These are phyloP conservation scores for Anas capensis DNA, from an alignment of 2,797 vertebrate species.

Conservation along the genomic window DNA sequence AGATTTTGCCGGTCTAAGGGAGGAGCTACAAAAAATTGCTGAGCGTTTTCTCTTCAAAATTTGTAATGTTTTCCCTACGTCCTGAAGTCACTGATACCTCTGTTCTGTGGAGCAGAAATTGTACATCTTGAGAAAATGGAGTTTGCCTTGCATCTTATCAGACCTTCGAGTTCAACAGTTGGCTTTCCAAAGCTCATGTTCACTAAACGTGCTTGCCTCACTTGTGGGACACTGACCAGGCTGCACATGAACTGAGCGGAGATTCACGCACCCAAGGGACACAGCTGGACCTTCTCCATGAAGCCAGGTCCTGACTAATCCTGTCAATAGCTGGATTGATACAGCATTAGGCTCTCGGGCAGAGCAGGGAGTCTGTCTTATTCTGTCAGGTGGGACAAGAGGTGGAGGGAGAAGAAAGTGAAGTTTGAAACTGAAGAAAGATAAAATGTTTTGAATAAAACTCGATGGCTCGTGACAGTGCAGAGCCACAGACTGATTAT, in stretches of 20 bases:
- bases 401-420: background rate
- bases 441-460: background rate
- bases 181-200: background rate
- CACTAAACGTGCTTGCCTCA: background rate
- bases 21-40: background rate
- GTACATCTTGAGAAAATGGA: background rate
- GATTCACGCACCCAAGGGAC: background rate
- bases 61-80: background rate
- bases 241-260: accelerated
- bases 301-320: background rate
- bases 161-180: background rate
- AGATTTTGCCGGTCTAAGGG: background rate
- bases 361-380: background rate
- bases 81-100: background rate
- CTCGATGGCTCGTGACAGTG: background rate
- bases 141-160: background rate
- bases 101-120: background rate
- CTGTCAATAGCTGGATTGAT: background rate
- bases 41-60: background rate
- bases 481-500: background rate
- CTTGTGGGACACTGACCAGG: background rate
- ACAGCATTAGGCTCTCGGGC: background rate
- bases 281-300: background rate
- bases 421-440: background rate
- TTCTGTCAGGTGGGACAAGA: background rate